A percentile compares a stretch with the other conserved stretches of the same genome.
phyloP scores from a whole-genome alignment of 2,888 invertebrate species.

The Erynnis tages region DNA sequence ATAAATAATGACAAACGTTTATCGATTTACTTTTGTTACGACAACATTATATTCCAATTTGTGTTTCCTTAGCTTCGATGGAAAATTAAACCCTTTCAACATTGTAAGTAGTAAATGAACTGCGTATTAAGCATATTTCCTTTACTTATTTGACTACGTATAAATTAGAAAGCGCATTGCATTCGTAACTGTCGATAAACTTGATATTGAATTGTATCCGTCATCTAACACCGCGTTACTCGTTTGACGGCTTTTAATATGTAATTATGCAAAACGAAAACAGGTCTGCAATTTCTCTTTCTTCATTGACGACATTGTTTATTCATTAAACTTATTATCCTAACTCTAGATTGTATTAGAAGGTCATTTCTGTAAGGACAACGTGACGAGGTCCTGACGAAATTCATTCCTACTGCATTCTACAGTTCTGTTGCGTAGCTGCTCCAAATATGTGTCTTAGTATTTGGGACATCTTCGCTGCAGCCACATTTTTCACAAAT shows the following conservation, averaged over 20 bases:
- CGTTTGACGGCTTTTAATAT: slow-evolving; percentile 27
- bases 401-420: slow-evolving; percentile 11
- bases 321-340: slow-evolving; percentile 19
- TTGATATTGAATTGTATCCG: slow-evolving; percentile 29
- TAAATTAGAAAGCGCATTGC: slow-evolving; percentile 21
- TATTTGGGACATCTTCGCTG: no score
- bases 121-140: no score
- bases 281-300: slow-evolving; percentile 28
- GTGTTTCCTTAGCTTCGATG: no score
- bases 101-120: no score
- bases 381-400: slow-evolving; percentile 13
- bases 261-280: slow-evolving; percentile 27
- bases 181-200: slow-evolving; percentile 19
- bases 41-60: no score
- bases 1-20: no score
- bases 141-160: slow-evolving; percentile 1
- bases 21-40: no score
- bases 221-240: slow-evolving; percentile 25
- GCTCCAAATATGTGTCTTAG: no score
- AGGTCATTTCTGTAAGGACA: slow-evolving; percentile 22
- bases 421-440: slow-evolving; percentile 2
- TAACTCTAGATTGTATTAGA: slow-evolving; percentile 26
- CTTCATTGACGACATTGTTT: slow-evolving; percentile 27
- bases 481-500: no score
- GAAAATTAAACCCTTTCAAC: no score